Base-by-base conservation (phyloP, 2,113 vertebrate genomes). In the Rutilus rutilus region DNA sequence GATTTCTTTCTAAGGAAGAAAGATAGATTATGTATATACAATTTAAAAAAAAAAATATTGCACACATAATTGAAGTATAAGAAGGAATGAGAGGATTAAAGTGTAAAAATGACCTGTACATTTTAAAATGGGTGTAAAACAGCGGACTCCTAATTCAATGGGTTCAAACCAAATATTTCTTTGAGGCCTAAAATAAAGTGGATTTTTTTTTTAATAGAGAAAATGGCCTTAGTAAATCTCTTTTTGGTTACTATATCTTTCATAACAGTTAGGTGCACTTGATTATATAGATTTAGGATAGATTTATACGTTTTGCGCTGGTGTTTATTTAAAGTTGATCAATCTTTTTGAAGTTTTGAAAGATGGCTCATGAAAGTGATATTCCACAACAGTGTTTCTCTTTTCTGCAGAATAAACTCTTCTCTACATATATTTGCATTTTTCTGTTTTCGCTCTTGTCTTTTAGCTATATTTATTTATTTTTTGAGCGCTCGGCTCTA, bases 371-470 rank as follows among this genome's bases (percentile, higher is more conserved):
- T 75, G 42, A 75, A 75, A 75, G 71, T 67, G 23, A 76, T 59
- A 62, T 36, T 75, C 75, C 62, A 79, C 65, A 64, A 54, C 33
- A 85, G 36, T 87, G 39, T 88, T 88, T 85, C 83, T 84, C 65
- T 84, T 62, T 79, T 50, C 57, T 60, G 59, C 82, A 78, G 82
- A 87, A 83, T 87, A 87, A 89, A 89, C 30, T 67, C 50, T 21
- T 82, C 85, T 78, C 19, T 69, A 36, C 11, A 45, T 23, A 52
- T 69, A 36, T 82, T 82, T 69, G 25, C 45, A 54, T 82, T 33
- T 82, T 33, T 33, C 15, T 67, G 21, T 52, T 52, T 52, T 52
- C 50, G 15, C 50, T 76, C 23, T 2, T 23, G 6, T 5, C 27
- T 75, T 75, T 5, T 5, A 3, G 12, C 39, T 27, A 19, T 59